These are phyloP conservation scores for Beris morrisii DNA, from an alignment of 2,888 invertebrate genomes.

Conservation along the genomic window DNA sequence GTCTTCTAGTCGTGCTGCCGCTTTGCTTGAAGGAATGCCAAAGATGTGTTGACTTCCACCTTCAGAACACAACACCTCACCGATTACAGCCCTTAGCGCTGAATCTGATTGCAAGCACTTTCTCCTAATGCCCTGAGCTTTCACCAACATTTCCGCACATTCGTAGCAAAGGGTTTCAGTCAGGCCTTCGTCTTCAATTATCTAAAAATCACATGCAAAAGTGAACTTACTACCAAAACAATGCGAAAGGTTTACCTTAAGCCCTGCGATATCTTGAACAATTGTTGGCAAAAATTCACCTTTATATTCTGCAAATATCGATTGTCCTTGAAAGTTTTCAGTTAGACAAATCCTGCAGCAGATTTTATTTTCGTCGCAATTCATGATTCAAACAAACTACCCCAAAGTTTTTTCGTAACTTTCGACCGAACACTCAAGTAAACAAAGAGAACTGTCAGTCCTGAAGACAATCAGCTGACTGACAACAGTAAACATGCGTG, in stretches of 20 bases:
- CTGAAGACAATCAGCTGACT: no score
- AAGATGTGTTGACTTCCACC: background rate
- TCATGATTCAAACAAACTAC: background rate
- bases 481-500: no score
- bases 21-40: background rate
- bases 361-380: conserved; percentile 1
- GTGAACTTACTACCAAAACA: background rate
- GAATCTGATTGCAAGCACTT: conserved; percentile 31
- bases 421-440: background rate
- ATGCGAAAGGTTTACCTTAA: conserved; percentile 18
- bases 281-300: conserved; percentile 29
- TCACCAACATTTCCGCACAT: conserved; percentile 26
- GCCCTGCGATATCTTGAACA: conserved; percentile 22
- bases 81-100: conserved; percentile 1
- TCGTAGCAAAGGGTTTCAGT: conserved; percentile 24
- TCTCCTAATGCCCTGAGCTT: conserved; percentile 29
- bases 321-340: conserved; percentile 23
- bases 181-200: conserved; percentile 16
- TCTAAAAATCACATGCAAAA: conserved; percentile 4
- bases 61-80: no score
- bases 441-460: no score
- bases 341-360: conserved; percentile 31
- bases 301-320: conserved; percentile 32
- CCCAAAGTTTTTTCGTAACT: background rate
- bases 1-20: background rate